These are phyloP conservation scores for Mormyrops boulengeri DNA, from an alignment of 2,797 vertebrate species.

Conservation along the genomic window DNA sequence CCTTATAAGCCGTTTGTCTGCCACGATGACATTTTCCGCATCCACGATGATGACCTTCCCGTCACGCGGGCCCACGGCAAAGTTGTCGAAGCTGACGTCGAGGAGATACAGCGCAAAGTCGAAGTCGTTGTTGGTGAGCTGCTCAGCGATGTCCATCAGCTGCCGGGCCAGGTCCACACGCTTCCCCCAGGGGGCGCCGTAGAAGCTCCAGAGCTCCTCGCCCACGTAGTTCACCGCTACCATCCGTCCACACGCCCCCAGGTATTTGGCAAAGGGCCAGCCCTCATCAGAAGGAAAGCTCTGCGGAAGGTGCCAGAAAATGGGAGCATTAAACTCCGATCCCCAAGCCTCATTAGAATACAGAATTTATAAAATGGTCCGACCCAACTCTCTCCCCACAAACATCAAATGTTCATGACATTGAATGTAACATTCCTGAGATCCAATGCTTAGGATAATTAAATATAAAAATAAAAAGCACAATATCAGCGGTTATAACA, in stretches of 20 bases:
- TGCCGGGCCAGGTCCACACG: slow-evolving; percentile 92
- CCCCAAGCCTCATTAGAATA: slow-evolving; percentile 19
- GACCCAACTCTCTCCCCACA: background rate
- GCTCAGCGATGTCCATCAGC: slow-evolving; percentile 97
- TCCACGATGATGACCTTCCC: slow-evolving; percentile 97
- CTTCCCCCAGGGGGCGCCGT: slow-evolving; percentile 91
- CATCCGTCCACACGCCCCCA: slow-evolving; percentile 94
- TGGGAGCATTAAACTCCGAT: background rate
- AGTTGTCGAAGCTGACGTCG: slow-evolving; percentile 98
- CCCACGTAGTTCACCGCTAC: slow-evolving; percentile 97
- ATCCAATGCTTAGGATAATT: background rate
- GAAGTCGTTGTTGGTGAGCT: slow-evolving; percentile 98
- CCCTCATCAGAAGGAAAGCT: slow-evolving; percentile 98
- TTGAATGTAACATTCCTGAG: background rate
- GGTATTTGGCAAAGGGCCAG: slow-evolving; percentile 96
- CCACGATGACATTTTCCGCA: slow-evolving; percentile 91
- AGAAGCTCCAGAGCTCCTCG: slow-evolving; percentile 97
- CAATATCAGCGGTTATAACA: background rate
- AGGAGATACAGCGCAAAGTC: slow-evolving; percentile 99
- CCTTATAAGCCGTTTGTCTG: slow-evolving; percentile 92
- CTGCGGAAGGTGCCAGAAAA: slow-evolving; percentile 49
- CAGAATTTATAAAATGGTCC: background rate
- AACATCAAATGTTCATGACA: background rate
- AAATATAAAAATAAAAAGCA: background rate
- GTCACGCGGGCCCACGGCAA: slow-evolving; percentile 90